Base-by-base conservation (phyloP, 2,888 invertebrate genomes). In the Eudasyphora cyanicolor region DNA sequence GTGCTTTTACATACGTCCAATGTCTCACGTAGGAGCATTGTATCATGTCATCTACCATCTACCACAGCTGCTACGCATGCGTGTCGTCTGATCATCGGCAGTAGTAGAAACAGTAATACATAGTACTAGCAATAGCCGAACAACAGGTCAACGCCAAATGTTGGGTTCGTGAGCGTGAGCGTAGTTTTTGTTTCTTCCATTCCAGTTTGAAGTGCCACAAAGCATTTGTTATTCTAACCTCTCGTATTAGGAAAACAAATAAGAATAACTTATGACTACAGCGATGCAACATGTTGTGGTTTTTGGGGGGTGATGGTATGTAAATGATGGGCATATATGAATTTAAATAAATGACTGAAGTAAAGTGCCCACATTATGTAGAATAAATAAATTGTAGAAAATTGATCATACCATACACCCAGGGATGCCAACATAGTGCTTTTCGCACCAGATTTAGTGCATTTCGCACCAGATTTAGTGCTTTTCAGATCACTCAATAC, bases 221-320 rank as follows among this genome's bases (percentile, higher is more conserved):
- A 67, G 29, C 24, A 67, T 67, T 67, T 67, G 67, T 67, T 67
- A n/a, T 67, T 67, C 67, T 67, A 67, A 67, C 42, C 67, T 67
- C 67, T 67, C 24, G 67, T 67, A 67, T 24, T 67, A 17, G 24
- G 38, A 42, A 67, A 67, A 42, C 21, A 42, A 35, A 67, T 67
- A 42, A 42, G 67, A 67, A 67, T 67, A 24, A 38, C 17, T 35
- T 64, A 5, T 32, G 62, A 62, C 17, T 64, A 38, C 17, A 38
- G 29, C 27, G 62, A n/a, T 64, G 62, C 8, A 60, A 29, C 17
- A 21, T 12, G 54, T 62, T 60, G 27, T 4, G 54, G 29, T 32
- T n/a, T n/a, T n/a, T 62, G 8, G 14, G 29, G 32, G 62, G 62
- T n/a, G 3, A 35, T 35, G 35, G 35, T 38, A 35, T 12, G 17